Percentiles rank a stretch among this genome's conserved stretches.
Evolutionary conservation across 2,888 invertebrate genomes (phyloP).

Genomic region (Heteropelma amictum): DNA sequence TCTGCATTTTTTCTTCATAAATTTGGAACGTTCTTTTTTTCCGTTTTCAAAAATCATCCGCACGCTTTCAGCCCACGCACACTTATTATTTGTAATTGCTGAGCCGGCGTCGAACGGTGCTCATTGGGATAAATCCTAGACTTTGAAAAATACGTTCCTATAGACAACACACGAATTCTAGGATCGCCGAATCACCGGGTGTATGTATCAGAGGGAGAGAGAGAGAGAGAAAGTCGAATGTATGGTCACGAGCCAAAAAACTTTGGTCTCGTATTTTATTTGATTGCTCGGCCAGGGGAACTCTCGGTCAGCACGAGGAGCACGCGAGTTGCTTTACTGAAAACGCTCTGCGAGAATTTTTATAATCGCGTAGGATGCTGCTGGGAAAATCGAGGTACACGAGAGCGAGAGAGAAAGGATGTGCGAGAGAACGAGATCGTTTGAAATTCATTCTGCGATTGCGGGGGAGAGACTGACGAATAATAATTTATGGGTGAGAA

Average conservation of each 20-base stretch:
- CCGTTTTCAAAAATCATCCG: slow-evolving; percentile 58
- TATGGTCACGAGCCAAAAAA: slow-evolving; percentile 43
- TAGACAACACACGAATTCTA: slow-evolving; percentile 28
- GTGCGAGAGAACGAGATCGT: slow-evolving; percentile 20
- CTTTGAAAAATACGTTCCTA: slow-evolving; percentile 44
- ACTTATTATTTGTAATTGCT: slow-evolving; percentile 59
- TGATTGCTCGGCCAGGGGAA: slow-evolving; percentile 33
- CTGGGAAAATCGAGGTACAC: slow-evolving; percentile 4
- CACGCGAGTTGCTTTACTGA: slow-evolving; percentile 43
- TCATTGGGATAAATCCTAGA: slow-evolving; percentile 52
- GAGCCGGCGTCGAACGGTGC: slow-evolving; percentile 48
- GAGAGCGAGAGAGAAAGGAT: not conserved
- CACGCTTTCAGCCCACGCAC: slow-evolving; percentile 47
- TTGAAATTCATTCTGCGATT: slow-evolving; percentile 50
- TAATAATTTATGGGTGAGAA: slow-evolving; percentile 42
- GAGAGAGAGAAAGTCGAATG: slow-evolving; percentile 22
- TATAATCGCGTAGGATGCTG: slow-evolving; percentile 53
- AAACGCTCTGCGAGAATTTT: slow-evolving; percentile 36
- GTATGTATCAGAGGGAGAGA: not conserved
- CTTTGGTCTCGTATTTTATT: slow-evolving; percentile 9
- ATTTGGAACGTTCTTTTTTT: too few species aligned
- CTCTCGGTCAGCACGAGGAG: slow-evolving; percentile 52
- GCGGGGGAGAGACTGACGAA: slow-evolving; percentile 23
- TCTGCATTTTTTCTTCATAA: too few species aligned
- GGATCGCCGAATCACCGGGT: too few species aligned